phyloP scores from a whole-genome alignment of 2,888 invertebrate genomes.

The Drosophila subquinaria region DNA sequence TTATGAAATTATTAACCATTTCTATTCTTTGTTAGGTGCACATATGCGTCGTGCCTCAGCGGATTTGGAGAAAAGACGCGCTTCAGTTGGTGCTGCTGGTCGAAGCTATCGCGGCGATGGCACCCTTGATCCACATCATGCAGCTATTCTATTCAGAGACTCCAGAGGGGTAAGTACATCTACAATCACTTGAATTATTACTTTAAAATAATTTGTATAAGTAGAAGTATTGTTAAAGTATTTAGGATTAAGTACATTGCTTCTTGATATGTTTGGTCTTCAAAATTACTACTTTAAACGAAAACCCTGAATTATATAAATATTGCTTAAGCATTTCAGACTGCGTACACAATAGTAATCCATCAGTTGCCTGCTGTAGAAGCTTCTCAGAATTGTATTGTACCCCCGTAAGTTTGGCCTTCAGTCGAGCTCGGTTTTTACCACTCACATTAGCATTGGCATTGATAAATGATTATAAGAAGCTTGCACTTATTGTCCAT shows the following conservation, averaged over 20 bases:
- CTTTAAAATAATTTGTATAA: background rate
- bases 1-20: too few species aligned
- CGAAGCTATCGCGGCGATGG: conserved; percentile 88
- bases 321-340: background rate
- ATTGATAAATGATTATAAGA: conserved; percentile 40
- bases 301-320: background rate
- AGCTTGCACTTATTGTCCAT: conserved; percentile 20
- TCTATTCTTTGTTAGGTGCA: conserved; percentile 87
- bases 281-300: background rate
- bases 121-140: conserved; percentile 94
- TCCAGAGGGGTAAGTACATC: conserved; percentile 93
- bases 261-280: background rate
- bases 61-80: conserved; percentile 91
- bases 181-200: background rate
- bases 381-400: background rate
- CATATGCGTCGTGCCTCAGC: conserved; percentile 91
- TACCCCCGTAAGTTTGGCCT: background rate
- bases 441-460: conserved; percentile 20
- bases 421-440: conserved; percentile 1
- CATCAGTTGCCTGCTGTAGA: background rate
- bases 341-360: background rate
- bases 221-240: background rate
- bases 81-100: conserved; percentile 90
- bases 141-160: conserved; percentile 95
- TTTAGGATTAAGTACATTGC: background rate